Conservation (phyloP, 2,113 vertebrate species). For the Myotis davidii region DNA sequence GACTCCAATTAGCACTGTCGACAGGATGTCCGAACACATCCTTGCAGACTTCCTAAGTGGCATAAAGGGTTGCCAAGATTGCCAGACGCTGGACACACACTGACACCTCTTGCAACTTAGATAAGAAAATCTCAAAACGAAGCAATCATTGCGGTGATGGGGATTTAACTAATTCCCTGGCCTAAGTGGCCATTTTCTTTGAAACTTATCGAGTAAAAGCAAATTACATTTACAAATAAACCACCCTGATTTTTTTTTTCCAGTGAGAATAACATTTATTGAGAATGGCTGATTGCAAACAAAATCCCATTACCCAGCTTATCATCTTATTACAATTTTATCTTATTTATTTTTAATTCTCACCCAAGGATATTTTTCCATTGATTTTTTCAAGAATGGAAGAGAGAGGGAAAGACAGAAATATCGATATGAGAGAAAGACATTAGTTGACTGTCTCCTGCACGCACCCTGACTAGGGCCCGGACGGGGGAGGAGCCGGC, state of each 20-base stretch:
- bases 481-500: no score
- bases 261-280: neutral
- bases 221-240: neutral
- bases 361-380: no score
- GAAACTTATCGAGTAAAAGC: neutral
- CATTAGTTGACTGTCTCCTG: no score
- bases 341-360: no score
- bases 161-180: neutral
- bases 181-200: neutral
- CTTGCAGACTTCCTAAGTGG: neutral
- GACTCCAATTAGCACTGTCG: neutral
- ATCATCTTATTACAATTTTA: neutral
- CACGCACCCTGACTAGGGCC: no score
- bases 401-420: no score
- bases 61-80: neutral
- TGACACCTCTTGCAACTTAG: neutral
- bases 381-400: no score
- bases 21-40: neutral
- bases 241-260: neutral
- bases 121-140: neutral
- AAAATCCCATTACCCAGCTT: neutral
- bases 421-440: no score
- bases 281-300: neutral
- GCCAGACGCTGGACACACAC: neutral
- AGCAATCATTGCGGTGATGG: neutral